Evolutionary conservation across 2,797 vertebrate species (phyloP), one percentile per base, ranked within the genome.

Genomic region (Antennarius maculatus): DNA sequence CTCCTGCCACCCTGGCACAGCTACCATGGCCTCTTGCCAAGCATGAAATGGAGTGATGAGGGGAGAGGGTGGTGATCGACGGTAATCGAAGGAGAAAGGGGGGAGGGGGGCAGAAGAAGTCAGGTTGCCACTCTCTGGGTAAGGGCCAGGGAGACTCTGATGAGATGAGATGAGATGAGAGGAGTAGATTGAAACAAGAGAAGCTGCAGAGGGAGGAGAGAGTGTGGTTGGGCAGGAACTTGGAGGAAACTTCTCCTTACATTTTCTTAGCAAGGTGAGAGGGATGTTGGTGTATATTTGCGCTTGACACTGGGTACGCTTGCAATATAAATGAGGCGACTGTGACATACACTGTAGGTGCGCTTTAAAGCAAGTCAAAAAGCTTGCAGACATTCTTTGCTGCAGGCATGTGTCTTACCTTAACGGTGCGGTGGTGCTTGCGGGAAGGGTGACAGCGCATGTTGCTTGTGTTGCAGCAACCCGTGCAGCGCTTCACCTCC

Each of bases 401-500:
- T 9, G 46, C 8, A 46, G 45, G 52, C 1, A 31, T 45, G 37
- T 39, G 37, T 57, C 66, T 74, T 84, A 92, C 91, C 91, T 91
- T 91, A 80, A 91, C 89, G 53, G 88, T 92, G 83, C 91, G 91
- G 87, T 91, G 84, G 71, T 91, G 87, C 84, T 86, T 92, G 84
- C 91, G 91, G 28, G 89, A 95, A 0, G 97, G 95, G 77, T 97
- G 95, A 77, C 97, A 99, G 83, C 93, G 95, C 91, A 97, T 94
- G 0, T 96, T 97, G 91, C 95, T 96, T 63, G 96, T 97, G 89
- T 92, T 92, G 86, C 91, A 92, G 85, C 96, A 98, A 84, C 96
- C 96, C 0, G 96, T 97, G 86, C 96, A 98, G 71, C 96, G 95
- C 69, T 94, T 96, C 91, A 98, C 96, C 92, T 98, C 96, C 92